Conservation (phyloP, 2,113 vertebrate species). For the Quiscalus mexicanus region DNA sequence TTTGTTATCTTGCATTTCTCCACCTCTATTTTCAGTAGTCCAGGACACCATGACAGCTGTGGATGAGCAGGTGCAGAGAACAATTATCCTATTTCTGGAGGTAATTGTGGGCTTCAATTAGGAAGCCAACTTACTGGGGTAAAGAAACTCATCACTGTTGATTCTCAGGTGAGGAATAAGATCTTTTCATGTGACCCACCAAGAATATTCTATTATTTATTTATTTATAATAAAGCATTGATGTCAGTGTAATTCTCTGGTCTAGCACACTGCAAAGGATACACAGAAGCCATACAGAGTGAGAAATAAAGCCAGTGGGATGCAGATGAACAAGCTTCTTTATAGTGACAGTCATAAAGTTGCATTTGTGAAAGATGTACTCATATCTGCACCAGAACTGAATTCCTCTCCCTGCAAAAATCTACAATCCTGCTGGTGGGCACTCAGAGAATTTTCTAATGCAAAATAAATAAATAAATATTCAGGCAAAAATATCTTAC, state of each 20-base stretch:
- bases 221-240: neutral
- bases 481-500: slow-evolving; percentile 7
- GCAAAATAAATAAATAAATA: slow-evolving; percentile 64
- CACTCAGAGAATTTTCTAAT: neutral
- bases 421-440: neutral
- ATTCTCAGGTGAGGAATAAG: neutral
- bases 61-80: neutral
- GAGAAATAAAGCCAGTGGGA: neutral
- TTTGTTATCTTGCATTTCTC: neutral
- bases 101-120: neutral
- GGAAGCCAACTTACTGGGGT: neutral
- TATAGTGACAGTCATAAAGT: neutral
- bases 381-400: neutral
- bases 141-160: neutral
- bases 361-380: neutral
- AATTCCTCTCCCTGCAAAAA: neutral
- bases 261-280: neutral
- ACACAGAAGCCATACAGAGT: neutral
- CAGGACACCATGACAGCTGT: neutral
- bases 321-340: neutral
- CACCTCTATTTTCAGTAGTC: neutral
- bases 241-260: neutral
- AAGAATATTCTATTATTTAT: neutral
- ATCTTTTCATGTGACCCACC: neutral
- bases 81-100: neutral